A percentile compares a stretch with the other conserved stretches of the same genome.
These are phyloP conservation scores for Crotalus helleri DNA, from an alignment of 2,113 vertebrate genomes.

Conservation along the genomic window DNA sequence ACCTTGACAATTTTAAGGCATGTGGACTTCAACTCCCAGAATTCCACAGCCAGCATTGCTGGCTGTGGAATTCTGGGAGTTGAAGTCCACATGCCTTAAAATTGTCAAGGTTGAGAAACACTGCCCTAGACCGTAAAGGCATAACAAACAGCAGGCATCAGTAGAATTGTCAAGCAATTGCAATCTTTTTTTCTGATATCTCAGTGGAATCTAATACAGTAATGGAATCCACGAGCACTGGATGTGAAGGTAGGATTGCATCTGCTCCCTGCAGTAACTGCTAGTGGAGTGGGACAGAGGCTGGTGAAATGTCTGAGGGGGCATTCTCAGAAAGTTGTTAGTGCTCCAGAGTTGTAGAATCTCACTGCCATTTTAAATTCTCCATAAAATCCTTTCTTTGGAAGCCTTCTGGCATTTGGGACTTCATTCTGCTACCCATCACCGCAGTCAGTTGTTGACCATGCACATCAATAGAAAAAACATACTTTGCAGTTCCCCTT, in stretches of 20 bases:
- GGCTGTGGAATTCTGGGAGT: no score
- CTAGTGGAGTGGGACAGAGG: neutral
- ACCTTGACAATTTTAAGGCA: no score
- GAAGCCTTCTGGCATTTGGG: neutral
- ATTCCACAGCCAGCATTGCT: no score
- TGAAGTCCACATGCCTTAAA: no score
- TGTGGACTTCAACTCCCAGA: no score
- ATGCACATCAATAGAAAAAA: neutral
- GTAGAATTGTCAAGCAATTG: neutral
- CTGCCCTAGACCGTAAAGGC: neutral
- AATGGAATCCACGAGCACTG: neutral
- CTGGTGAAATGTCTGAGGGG: neutral
- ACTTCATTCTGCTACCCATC: neutral
- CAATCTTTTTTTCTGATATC: neutral
- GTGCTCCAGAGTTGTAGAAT: neutral
- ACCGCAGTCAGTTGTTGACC: neutral
- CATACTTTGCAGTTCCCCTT: neutral
- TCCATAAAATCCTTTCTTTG: neutral
- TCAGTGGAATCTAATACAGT: neutral
- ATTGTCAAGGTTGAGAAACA: no score
- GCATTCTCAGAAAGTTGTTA: neutral
- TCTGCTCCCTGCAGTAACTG: neutral
- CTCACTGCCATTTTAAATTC: neutral
- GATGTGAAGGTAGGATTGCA: neutral
- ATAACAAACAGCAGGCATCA: neutral